A percentile compares a stretch with the other conserved stretches of the same genome.
These are phyloP conservation scores for Embiotoca jacksoni DNA, from an alignment of 2,113 vertebrate species.

Conservation along the genomic window DNA sequence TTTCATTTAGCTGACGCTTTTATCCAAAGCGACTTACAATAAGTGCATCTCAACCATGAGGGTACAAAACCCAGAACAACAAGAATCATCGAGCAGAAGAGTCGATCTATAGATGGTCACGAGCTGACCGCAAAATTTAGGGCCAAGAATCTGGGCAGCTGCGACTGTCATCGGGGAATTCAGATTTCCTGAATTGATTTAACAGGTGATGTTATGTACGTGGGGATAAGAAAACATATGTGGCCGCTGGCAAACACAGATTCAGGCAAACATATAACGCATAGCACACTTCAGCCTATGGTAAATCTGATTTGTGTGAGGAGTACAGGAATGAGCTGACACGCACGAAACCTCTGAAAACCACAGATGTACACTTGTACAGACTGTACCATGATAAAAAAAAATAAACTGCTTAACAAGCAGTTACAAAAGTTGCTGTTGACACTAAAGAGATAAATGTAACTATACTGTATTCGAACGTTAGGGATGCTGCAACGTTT, in stretches of 20 bases:
- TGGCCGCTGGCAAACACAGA: background rate
- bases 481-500: too few species aligned
- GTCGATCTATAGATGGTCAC: background rate
- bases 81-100: background rate
- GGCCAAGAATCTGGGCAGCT: constrained; percentile 31
- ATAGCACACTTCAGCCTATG: background rate
- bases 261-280: background rate
- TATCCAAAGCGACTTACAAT: too few species aligned
- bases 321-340: constrained; percentile 6
- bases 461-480: too few species aligned
- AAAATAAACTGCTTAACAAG: background rate
- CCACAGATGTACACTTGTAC: background rate
- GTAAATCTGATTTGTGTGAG: background rate
- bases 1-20: too few species aligned
- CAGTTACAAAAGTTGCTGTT: background rate
- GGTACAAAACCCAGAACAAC: too few species aligned
- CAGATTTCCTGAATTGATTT: constrained; percentile 31
- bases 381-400: background rate
- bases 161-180: constrained; percentile 39
- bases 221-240: constrained; percentile 4
- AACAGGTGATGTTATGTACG: constrained; percentile 18
- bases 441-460: background rate
- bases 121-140: constrained; percentile 19
- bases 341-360: background rate
- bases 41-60: too few species aligned